These are phyloP conservation scores for Caenorhabditis latens DNA, from an alignment of 1,140 invertebrate genomes.

Conservation along the genomic window DNA sequence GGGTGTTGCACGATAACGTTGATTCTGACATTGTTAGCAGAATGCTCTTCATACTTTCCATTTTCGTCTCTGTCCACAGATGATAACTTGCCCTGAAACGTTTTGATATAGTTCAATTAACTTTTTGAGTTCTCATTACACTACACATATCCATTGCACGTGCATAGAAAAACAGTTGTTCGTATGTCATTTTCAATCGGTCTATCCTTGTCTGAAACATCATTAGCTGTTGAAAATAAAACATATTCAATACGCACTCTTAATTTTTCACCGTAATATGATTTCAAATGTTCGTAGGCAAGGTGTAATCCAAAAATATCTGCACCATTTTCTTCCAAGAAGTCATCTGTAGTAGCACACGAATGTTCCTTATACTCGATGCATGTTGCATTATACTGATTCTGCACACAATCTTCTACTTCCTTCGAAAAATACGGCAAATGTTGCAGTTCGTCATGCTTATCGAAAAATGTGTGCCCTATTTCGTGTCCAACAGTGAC, in stretches of 20 bases:
- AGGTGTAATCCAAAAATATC: constrained; percentile 21
- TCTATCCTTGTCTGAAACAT: neutral
- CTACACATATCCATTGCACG: neutral
- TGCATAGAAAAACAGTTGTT: constrained; percentile 46
- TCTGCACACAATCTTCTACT: constrained; percentile 13
- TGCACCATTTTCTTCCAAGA: constrained; percentile 8
- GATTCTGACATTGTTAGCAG: neutral
- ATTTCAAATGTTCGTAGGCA: neutral
- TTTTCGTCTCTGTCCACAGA: neutral
- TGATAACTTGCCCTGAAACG: neutral
- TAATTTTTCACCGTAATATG: neutral
- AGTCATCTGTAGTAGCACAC: neutral
- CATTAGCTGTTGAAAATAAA: neutral
- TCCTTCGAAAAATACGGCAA: neutral
- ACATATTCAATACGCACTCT: neutral
- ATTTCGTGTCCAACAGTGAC: constrained; percentile 1
- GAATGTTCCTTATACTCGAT: neutral
- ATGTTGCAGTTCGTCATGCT: neutral
- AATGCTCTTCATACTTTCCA: neutral
- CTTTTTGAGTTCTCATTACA: neutral
- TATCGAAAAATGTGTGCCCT: constrained; percentile 3
- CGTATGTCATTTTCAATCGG: neutral
- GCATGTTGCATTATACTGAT: constrained; percentile 9
- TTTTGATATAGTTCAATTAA: neutral
- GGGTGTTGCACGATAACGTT: neutral